phyloP scores from a whole-genome alignment of 2,888 invertebrate species.

The Dione vanillae region DNA sequence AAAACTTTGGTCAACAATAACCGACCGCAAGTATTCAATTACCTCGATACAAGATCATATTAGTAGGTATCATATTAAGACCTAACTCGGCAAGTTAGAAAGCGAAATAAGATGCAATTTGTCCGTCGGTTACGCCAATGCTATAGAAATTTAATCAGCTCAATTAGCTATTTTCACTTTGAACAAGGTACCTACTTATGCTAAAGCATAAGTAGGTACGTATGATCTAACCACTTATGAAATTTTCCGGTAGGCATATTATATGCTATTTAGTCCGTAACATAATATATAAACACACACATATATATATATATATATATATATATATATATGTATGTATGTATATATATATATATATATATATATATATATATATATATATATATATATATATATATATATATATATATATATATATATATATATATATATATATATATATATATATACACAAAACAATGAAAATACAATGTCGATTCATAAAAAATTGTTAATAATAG shows the following conservation, averaged over 20 bases:
- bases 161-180: conserved; percentile 25
- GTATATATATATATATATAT: too few relatives aligned
- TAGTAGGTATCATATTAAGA: conserved; percentile 24
- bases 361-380: too few relatives aligned
- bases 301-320: too few relatives aligned
- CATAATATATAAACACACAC: too few relatives aligned
- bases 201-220: too few relatives aligned
- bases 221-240: too few relatives aligned
- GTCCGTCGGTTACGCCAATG: conserved; percentile 26
- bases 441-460: too few relatives aligned
- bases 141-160: conserved; percentile 27
- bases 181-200: background rate
- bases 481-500: background rate
- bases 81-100: conserved; percentile 25
- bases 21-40: conserved; percentile 22
- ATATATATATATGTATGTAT: too few relatives aligned
- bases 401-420: too few relatives aligned
- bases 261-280: too few relatives aligned
- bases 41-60: conserved; percentile 17
- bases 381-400: too few relatives aligned
- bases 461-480: background rate
- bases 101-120: conserved; percentile 24
- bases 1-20: background rate
- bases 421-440: too few relatives aligned
- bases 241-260: background rate